Evolutionary conservation across 2,888 invertebrate genomes (phyloP).

Genomic region (Cetonia aurata): DNA sequence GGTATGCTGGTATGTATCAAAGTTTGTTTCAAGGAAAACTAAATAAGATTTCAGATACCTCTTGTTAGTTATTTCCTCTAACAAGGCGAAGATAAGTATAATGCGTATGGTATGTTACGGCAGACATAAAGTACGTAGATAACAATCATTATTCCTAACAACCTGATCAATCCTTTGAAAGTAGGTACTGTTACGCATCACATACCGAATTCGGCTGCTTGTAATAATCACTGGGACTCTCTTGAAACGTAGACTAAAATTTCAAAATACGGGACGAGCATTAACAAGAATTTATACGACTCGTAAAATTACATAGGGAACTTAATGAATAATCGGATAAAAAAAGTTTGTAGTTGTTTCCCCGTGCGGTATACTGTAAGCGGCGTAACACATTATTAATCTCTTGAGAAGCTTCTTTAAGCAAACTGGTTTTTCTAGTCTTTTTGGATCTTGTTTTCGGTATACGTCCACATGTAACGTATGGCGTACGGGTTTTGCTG

Average conservation of each 20-base stretch:
- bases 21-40: conserved; percentile 8
- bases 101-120: conserved; percentile 28
- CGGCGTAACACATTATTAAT: conserved; percentile 40
- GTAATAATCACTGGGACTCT: conserved; percentile 21
- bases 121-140: conserved; percentile 33
- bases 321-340: conserved; percentile 34
- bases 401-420: conserved; percentile 34
- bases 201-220: conserved; percentile 24
- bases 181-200: conserved; percentile 20
- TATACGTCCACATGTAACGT: conserved; percentile 10
- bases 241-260: conserved; percentile 34
- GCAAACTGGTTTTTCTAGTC: conserved; percentile 38
- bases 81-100: conserved; percentile 26
- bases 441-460: conserved; percentile 22
- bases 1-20: not conserved
- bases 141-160: conserved; percentile 39
- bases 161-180: conserved; percentile 37
- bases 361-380: conserved; percentile 20
- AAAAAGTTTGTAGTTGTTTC: conserved; percentile 14
- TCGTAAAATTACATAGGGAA: conserved; percentile 39
- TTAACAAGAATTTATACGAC: conserved; percentile 37
- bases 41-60: conserved; percentile 32
- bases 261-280: conserved; percentile 28
- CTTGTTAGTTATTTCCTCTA: conserved; percentile 24
- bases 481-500: conserved; percentile 14